phyloP scores from a whole-genome alignment of 2,888 invertebrate genomes.

The Aleiodes leptofemur region DNA sequence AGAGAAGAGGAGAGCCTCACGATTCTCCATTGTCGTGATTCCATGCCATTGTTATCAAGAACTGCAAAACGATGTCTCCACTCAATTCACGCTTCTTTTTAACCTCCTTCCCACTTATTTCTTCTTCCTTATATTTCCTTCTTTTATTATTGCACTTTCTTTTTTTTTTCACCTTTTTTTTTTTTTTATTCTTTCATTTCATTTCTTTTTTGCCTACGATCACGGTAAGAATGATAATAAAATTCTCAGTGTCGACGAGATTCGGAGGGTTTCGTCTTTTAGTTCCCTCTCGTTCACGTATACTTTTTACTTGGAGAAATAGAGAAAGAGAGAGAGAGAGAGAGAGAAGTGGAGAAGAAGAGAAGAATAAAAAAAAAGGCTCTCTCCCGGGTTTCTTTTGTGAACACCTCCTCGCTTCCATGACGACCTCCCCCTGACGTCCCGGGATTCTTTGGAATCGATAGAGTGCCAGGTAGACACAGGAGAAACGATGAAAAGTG shows the following conservation, averaged over 20 bases:
- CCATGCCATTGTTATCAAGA: conserved; percentile 40
- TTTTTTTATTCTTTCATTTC: conserved; percentile 10
- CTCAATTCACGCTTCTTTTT: conserved; percentile 35
- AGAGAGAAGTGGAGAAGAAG: no score
- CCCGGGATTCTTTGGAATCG: conserved; percentile 25
- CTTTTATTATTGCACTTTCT: conserved; percentile 24
- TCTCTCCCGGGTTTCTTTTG: conserved; percentile 24
- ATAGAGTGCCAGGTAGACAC: conserved; percentile 11
- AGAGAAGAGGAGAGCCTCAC: neutral
- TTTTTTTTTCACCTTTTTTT: conserved; percentile 22
- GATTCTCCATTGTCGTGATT: conserved; percentile 34
- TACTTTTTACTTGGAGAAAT: conserved; percentile 41
- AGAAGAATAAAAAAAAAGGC: neutral
- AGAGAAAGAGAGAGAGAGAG: no score
- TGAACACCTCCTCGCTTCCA: conserved; percentile 32
- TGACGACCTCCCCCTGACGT: conserved; percentile 28
- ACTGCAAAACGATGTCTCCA: conserved; percentile 54
- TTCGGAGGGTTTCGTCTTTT: conserved; percentile 26
- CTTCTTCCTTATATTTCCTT: conserved; percentile 8
- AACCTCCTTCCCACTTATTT: conserved; percentile 43
- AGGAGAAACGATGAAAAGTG: neutral
- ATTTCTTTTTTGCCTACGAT: conserved; percentile 17
- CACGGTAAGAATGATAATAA: conserved; percentile 38
- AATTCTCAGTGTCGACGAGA: conserved; percentile 32
- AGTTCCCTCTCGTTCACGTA: neutral